Conservation (phyloP, 1,140 invertebrate species). For the Saxidomus purpurata region DNA sequence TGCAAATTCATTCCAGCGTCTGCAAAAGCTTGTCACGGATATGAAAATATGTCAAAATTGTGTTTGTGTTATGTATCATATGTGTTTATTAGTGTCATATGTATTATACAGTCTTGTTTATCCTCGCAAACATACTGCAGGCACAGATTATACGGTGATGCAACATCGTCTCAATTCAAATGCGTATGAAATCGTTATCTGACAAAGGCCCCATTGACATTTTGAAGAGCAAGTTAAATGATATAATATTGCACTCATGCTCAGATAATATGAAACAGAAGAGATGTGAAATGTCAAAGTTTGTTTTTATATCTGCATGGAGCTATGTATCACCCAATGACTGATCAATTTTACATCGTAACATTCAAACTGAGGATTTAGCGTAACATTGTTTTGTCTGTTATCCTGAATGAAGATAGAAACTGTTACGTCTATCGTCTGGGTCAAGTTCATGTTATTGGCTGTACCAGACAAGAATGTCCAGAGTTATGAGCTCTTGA, state of each 20-base stretch:
- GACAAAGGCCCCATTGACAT: background rate
- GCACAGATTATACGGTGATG: background rate
- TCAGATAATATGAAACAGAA: background rate
- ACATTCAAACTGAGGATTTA: background rate
- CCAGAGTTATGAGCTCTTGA: no score
- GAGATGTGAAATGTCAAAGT: background rate
- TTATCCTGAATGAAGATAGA: no score
- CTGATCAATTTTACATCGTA: background rate
- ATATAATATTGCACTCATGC: background rate
- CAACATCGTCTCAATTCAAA: background rate
- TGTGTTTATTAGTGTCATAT: slow-evolving; percentile 15
- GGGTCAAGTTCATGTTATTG: no score
- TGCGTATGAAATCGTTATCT: background rate
- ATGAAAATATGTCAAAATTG: background rate
- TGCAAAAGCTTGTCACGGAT: background rate
- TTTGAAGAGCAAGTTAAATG: background rate
- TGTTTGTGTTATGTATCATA: background rate
- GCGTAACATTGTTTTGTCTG: no score
- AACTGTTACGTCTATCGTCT: no score
- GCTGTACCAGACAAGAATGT: no score
- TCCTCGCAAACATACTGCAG: background rate
- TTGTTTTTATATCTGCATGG: background rate
- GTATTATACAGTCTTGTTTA: background rate
- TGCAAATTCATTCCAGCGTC: no score
- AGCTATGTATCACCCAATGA: background rate